These are phyloP conservation scores for Channa argus DNA, from an alignment of 2,113 vertebrate species.

Conservation along the genomic window DNA sequence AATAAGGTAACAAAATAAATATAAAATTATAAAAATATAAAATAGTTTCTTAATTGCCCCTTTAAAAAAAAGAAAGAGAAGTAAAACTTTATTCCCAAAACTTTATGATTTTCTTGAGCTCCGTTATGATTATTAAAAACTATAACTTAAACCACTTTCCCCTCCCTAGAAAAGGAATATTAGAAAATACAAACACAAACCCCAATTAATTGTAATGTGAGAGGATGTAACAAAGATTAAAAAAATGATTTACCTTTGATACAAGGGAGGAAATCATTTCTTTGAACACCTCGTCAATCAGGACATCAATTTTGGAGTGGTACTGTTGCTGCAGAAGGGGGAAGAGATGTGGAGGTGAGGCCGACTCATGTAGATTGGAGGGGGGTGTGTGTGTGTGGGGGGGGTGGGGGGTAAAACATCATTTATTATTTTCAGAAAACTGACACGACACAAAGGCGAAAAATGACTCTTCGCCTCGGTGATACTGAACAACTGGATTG, in stretches of 20 bases:
- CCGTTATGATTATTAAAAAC: no score
- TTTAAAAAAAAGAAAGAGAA: not conserved
- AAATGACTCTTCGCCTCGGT: slow-evolving; percentile 29
- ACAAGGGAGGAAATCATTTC: slow-evolving; percentile 93
- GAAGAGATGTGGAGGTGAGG: slow-evolving; percentile 16
- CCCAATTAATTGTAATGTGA: no score
- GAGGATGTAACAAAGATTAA: not conserved
- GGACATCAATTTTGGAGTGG: slow-evolving; percentile 97
- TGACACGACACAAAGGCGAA: slow-evolving; percentile 20
- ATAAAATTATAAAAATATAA: not conserved
- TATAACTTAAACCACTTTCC: not conserved
- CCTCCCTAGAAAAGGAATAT: not conserved
- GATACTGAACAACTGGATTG: slow-evolving; percentile 30
- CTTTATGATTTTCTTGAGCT: no score
- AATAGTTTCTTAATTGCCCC: no score
- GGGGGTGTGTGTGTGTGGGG: not conserved
- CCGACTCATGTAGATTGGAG: slow-evolving; percentile 8
- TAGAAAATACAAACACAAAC: not conserved
- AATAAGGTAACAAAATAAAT: no score
- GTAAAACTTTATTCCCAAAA: no score
- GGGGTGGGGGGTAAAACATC: slow-evolving; percentile 10
- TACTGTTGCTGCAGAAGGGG: slow-evolving; percentile 90
- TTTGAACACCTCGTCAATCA: slow-evolving; percentile 94
- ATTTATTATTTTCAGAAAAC: slow-evolving; percentile 44
- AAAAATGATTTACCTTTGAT: slow-evolving; percentile 88